Evolutionary conservation across 2,888 invertebrate species (phyloP).

Genomic region (Lypha dubia): DNA sequence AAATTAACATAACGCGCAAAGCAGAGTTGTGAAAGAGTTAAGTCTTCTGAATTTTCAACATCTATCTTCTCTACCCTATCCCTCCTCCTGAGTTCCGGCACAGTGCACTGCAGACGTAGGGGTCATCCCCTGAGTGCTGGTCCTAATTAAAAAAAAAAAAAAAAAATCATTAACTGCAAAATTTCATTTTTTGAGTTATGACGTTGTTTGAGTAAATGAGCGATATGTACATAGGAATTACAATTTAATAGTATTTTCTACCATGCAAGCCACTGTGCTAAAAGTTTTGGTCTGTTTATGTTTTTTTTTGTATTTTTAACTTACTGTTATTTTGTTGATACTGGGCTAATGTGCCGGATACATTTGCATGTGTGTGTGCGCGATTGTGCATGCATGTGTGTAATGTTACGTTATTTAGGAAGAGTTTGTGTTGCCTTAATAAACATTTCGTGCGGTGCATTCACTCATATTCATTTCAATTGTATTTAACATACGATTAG

Average conservation of each 20-base stretch:
- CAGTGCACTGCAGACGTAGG: too few relatives aligned
- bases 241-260: neutral
- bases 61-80: too few relatives aligned
- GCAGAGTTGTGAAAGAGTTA: too few relatives aligned
- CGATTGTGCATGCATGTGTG: neutral
- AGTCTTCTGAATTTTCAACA: too few relatives aligned
- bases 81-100: too few relatives aligned
- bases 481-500: constrained; percentile 33
- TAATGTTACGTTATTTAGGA: constrained; percentile 34
- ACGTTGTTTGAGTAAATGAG: too few relatives aligned
- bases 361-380: neutral
- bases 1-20: too few relatives aligned
- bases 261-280: neutral
- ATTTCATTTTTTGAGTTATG: too few relatives aligned
- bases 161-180: too few relatives aligned
- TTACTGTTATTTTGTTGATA: constrained; percentile 14
- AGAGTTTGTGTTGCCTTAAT: constrained; percentile 17
- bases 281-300: constrained; percentile 14
- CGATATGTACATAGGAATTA: too few relatives aligned
- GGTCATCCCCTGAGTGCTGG: too few relatives aligned
- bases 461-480: constrained; percentile 17
- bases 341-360: neutral
- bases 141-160: too few relatives aligned
- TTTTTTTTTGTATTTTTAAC: constrained; percentile 10
- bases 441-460: constrained; percentile 40